Evolutionary conservation across 2,113 vertebrate genomes (phyloP).

Genomic region (Plecturocebus donacophilus): DNA sequence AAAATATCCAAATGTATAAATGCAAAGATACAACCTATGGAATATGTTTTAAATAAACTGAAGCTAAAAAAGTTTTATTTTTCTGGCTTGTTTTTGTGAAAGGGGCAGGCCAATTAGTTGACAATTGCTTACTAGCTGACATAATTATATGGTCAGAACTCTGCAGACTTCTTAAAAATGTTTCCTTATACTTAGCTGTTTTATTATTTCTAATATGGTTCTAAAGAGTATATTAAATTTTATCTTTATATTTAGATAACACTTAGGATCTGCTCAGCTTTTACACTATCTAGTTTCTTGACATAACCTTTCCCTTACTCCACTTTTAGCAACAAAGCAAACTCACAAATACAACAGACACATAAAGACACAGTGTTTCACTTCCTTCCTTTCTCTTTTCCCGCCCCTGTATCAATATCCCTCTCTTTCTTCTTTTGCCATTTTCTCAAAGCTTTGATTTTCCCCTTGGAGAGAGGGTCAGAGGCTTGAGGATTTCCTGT

Average conservation of each 20-base stretch:
- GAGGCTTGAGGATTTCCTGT: slow-evolving; percentile 86
- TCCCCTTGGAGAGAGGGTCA: slow-evolving; percentile 80
- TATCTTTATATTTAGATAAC: not conserved
- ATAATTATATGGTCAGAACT: not conserved
- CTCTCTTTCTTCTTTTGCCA: not conserved
- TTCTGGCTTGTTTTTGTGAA: not conserved
- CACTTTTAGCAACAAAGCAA: slow-evolving; percentile 4
- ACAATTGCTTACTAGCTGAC: not conserved
- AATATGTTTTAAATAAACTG: slow-evolving; percentile 61
- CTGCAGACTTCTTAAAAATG: slow-evolving; percentile 1
- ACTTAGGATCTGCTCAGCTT: not conserved
- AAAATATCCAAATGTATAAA: slow-evolving; percentile 21
- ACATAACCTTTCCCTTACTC: not conserved
- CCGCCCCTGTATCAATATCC: slow-evolving; percentile 39
- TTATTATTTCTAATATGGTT: not conserved
- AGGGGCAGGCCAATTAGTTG: not conserved
- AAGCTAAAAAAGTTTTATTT: slow-evolving; percentile 52
- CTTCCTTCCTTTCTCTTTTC: not conserved
- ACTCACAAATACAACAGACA: not conserved
- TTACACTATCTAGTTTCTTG: not conserved
- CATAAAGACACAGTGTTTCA: not conserved
- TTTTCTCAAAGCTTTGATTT: slow-evolving; percentile 74
- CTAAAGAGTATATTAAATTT: not conserved
- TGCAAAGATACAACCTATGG: slow-evolving; percentile 60
- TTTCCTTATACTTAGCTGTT: not conserved